These are phyloP conservation scores for Zaprionus davidi DNA, from an alignment of 1,140 invertebrate genomes.

Conservation along the genomic window DNA sequence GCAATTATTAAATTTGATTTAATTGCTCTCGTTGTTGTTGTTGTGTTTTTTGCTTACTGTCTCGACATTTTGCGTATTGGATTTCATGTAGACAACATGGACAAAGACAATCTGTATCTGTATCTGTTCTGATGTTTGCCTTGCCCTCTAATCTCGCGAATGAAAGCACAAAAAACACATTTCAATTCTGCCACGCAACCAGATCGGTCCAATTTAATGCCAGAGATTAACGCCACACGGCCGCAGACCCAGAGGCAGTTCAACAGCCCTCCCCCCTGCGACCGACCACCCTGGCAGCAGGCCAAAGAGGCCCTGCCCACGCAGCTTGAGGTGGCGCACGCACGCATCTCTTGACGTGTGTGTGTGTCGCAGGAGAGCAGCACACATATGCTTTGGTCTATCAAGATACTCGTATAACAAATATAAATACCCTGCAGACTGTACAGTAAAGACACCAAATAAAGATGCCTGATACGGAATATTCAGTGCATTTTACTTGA, in stretches of 20 bases:
- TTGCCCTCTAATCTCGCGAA: slow-evolving; percentile 31
- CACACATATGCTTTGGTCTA: slow-evolving; percentile 14
- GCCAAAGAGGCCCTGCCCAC: slow-evolving; percentile 46
- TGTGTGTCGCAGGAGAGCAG: slow-evolving; percentile 24
- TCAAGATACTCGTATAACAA: slow-evolving; percentile 9
- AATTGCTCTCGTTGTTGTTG: neutral
- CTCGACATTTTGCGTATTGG: neutral
- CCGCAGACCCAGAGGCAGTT: slow-evolving; percentile 16
- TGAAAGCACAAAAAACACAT: slow-evolving; percentile 10
- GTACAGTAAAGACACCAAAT: neutral
- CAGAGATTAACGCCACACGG: slow-evolving; percentile 40
- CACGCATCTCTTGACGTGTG: slow-evolving; percentile 17
- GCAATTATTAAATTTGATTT: slow-evolving; percentile 1
- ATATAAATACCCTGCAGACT: neutral
- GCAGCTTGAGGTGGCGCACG: slow-evolving; percentile 38
- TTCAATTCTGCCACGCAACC: slow-evolving; percentile 43
- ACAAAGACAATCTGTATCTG: neutral
- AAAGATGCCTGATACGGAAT: neutral
- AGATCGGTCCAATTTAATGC: slow-evolving; percentile 49
- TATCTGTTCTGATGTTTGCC: slow-evolving; percentile 8
- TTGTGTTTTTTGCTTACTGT: neutral
- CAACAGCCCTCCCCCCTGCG: neutral
- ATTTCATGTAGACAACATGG: too few species aligned
- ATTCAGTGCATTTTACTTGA: neutral
- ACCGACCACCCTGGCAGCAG: slow-evolving; percentile 18